A percentile compares a stretch with the other conserved stretches of the same genome.
Conservation (phyloP, 37 sponge, comb jelly and placozoan species). For the Spongilla lacustris region DNA sequence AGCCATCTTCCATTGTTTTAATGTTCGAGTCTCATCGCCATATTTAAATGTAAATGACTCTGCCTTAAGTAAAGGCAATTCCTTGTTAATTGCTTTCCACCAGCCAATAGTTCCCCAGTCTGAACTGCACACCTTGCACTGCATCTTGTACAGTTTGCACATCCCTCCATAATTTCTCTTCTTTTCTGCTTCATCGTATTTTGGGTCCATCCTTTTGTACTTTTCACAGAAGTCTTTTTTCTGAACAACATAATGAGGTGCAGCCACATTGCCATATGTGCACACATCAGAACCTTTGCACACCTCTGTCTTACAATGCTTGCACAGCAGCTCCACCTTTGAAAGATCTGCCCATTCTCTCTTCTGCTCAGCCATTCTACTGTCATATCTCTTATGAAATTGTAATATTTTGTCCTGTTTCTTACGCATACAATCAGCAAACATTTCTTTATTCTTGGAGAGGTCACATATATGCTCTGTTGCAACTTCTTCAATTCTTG, state of each 20-base stretch:
- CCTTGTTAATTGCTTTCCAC: slow-evolving; percentile 20
- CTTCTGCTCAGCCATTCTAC: background rate
- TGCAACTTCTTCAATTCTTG: background rate
- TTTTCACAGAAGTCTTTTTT: background rate
- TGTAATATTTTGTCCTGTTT: slow-evolving; percentile 15
- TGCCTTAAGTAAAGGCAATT: slow-evolving; percentile 62
- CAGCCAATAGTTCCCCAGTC: slow-evolving; percentile 58
- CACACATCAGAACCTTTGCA: slow-evolving; percentile 61
- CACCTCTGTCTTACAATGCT: slow-evolving; percentile 34
- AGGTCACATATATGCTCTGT: background rate
- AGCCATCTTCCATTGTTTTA: slow-evolving; percentile 53
- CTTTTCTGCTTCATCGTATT: background rate
- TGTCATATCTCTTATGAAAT: slow-evolving; percentile 5
- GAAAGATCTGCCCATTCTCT: slow-evolving; percentile 3
- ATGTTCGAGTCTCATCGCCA: background rate
- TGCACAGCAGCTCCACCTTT: slow-evolving; percentile 44
- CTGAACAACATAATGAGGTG: slow-evolving; percentile 44
- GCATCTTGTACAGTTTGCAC: slow-evolving; percentile 32
- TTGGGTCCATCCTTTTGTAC: too few relatives aligned
- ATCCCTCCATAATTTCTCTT: slow-evolving; percentile 26
- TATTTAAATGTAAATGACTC: slow-evolving; percentile 23
- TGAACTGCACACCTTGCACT: slow-evolving; percentile 32
- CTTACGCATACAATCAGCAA: background rate
- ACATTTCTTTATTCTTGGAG: slow-evolving; percentile 1
- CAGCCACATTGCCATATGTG: background rate